Evolutionary conservation across 2,888 invertebrate species (phyloP).

Genomic region (Drosophila siamana): DNA sequence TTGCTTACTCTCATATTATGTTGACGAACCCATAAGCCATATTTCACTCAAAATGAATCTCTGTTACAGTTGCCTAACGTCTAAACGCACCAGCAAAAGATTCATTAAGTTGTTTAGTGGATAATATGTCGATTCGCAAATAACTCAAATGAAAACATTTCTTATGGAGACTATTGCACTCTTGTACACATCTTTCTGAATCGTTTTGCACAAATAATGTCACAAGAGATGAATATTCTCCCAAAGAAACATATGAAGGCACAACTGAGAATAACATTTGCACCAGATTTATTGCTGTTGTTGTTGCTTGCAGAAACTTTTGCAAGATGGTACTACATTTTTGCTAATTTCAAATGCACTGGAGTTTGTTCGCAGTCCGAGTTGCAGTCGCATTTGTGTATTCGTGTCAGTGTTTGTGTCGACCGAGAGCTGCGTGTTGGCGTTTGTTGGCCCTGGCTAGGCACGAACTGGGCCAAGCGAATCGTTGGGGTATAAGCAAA

Average conservation of each 20-base stretch:
- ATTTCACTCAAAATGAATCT: too few relatives aligned
- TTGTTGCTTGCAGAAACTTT: slow-evolving; percentile 55
- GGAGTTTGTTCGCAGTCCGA: slow-evolving; percentile 4
- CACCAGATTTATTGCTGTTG: slow-evolving; percentile 53
- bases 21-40: too few relatives aligned
- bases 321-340: slow-evolving; percentile 69
- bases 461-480: slow-evolving; percentile 47
- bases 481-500: slow-evolving; percentile 55
- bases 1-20: too few relatives aligned
- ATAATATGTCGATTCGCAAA: too few relatives aligned
- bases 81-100: too few relatives aligned
- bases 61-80: too few relatives aligned
- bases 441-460: slow-evolving; percentile 23
- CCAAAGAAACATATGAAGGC: not conserved
- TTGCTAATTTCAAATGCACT: slow-evolving; percentile 57
- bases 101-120: too few relatives aligned
- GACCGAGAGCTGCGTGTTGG: slow-evolving; percentile 31
- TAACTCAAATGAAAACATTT: not conserved
- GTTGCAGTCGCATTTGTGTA: slow-evolving; percentile 1
- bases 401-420: not conserved
- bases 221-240: slow-evolving; percentile 5
- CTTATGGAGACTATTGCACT: too few relatives aligned
- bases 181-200: not conserved
- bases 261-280: slow-evolving; percentile 37
- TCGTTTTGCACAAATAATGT: slow-evolving; percentile 5